A percentile compares a stretch with the other conserved stretches of the same genome.
Conservation (phyloP, 2,113 vertebrate genomes). For the Notarius lentiginosus region DNA sequence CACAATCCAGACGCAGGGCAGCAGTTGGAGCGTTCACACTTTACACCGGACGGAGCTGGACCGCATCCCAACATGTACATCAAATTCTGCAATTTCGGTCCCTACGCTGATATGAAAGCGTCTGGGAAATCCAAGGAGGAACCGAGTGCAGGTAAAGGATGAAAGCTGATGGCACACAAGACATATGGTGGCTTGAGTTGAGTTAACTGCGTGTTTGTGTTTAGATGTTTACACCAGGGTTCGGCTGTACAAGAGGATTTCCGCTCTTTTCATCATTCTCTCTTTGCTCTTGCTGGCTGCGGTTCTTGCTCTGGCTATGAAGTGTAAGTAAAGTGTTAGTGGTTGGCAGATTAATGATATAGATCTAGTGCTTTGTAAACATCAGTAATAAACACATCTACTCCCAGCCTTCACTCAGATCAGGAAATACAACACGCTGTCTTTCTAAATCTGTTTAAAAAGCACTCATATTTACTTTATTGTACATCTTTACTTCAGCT, state of each 20-base stretch:
- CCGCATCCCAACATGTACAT: constrained; percentile 61
- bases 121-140: constrained; percentile 15
- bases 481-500: too few relatives aligned
- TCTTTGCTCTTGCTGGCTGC: constrained; percentile 60
- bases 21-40: rapidly evolving
- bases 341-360: background rate
- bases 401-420: too few relatives aligned
- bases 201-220: too few relatives aligned
- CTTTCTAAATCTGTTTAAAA: too few relatives aligned
- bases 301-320: constrained; percentile 52
- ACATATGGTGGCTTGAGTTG: background rate
- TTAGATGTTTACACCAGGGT: constrained; percentile 20
- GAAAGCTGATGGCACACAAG: background rate
- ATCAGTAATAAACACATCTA: too few relatives aligned
- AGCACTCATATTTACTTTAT: too few relatives aligned
- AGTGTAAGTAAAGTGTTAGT: constrained; percentile 61
- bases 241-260: constrained; percentile 52
- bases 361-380: too few relatives aligned
- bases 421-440: too few relatives aligned
- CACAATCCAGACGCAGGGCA: background rate
- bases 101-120: constrained; percentile 18
- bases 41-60: background rate
- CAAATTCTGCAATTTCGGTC: constrained; percentile 61
- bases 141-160: constrained; percentile 24
- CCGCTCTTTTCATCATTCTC: constrained; percentile 54